phyloP scores from a whole-genome alignment of 1,140 invertebrate genomes.

The Eurosta solidaginis region DNA sequence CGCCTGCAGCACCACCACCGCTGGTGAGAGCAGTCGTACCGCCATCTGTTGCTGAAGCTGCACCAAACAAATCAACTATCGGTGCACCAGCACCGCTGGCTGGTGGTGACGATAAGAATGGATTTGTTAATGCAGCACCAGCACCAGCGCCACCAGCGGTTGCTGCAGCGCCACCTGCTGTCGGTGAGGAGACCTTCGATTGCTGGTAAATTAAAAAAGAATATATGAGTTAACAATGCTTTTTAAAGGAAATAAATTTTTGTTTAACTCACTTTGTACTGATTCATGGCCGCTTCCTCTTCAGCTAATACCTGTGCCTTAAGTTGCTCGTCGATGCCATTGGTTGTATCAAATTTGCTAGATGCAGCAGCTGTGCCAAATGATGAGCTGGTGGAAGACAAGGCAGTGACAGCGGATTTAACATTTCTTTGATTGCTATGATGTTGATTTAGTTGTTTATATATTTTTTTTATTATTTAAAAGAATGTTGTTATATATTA shows the following conservation, averaged over 20 bases:
- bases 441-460: not conserved
- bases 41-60: conserved; percentile 62
- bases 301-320: conserved; percentile 89
- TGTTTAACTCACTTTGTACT: conserved; percentile 81
- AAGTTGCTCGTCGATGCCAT: conserved; percentile 83
- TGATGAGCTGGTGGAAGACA: conserved; percentile 85
- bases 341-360: conserved; percentile 71
- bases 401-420: conserved; percentile 85
- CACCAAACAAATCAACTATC: conserved; percentile 80
- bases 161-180: conserved; percentile 60
- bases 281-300: conserved; percentile 92
- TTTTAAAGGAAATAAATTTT: not conserved
- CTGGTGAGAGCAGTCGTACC: conserved; percentile 45
- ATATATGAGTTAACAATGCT: conserved; percentile 6
- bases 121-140: conserved; percentile 74
- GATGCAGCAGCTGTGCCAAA: conserved; percentile 81
- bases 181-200: conserved; percentile 80
- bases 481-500: not conserved
- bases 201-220: conserved; percentile 58
- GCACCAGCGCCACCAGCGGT: conserved; percentile 62
- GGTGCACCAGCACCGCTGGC: conserved; percentile 66
- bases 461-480: not conserved
- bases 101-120: conserved; percentile 75
- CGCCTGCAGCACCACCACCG: conserved; percentile 40
- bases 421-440: conserved; percentile 82